Percentiles rank a stretch among this genome's conserved stretches.
phyloP scores from a whole-genome alignment of 2,888 invertebrate species.

The Phaonia tiefii region DNA sequence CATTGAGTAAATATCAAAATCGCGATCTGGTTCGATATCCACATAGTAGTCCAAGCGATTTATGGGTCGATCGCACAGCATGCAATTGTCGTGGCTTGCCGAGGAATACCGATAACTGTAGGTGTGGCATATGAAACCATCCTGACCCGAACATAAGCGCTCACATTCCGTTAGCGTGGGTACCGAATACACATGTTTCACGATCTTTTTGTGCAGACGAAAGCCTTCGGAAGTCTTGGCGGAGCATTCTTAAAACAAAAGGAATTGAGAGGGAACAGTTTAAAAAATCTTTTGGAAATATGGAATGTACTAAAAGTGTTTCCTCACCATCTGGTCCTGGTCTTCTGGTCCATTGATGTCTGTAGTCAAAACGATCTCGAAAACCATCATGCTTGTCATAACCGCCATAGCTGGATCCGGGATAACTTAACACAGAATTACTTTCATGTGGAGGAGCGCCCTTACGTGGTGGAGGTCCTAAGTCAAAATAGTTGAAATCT shows the following conservation, averaged over 20 bases:
- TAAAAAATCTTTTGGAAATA: background rate
- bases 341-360: conserved; percentile 79
- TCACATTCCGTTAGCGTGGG: conserved; percentile 89
- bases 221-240: conserved; percentile 88
- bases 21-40: conserved; percentile 87
- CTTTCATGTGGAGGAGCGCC: conserved; percentile 72
- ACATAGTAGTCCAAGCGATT: conserved; percentile 87
- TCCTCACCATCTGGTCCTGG: conserved; percentile 80
- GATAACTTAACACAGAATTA: conserved; percentile 81
- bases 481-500: conserved; percentile 80
- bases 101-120: conserved; percentile 86
- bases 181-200: conserved; percentile 85
- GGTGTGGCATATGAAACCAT: conserved; percentile 87
- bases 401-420: conserved; percentile 80
- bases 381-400: conserved; percentile 71
- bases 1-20: conserved; percentile 91
- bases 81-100: conserved; percentile 85
- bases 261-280: conserved; percentile 27
- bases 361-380: conserved; percentile 76
- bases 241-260: conserved; percentile 84
- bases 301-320: conserved; percentile 14
- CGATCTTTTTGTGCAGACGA: conserved; percentile 85
- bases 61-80: conserved; percentile 87
- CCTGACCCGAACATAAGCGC: conserved; percentile 86
- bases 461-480: conserved; percentile 71